A percentile compares a stretch with the other conserved stretches of the same genome.
Evolutionary conservation across 2,888 invertebrate species (phyloP).

Genomic region (Andrena minutula): DNA sequence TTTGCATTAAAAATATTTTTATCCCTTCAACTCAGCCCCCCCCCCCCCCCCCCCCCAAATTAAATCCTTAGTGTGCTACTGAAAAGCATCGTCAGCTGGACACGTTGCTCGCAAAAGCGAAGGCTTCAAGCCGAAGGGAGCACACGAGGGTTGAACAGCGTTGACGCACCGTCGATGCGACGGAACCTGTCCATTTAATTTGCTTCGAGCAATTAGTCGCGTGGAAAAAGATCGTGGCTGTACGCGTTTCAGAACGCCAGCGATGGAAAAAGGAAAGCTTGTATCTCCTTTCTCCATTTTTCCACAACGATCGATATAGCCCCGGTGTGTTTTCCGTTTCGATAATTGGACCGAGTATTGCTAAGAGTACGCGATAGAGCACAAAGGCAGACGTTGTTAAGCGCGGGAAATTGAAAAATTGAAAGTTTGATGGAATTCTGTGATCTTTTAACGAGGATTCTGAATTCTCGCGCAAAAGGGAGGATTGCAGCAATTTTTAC

Average conservation of each 20-base stretch:
- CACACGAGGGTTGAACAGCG: background rate
- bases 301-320: background rate
- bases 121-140: background rate
- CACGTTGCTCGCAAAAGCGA: background rate
- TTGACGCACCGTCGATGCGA: background rate
- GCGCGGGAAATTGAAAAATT: background rate
- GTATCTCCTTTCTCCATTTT: background rate
- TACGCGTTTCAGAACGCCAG: too few relatives aligned
- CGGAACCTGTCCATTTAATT: background rate
- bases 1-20: too few relatives aligned
- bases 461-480: background rate
- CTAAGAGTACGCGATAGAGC: background rate
- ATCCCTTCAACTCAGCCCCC: too few relatives aligned
- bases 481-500: background rate
- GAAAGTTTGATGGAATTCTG: constrained; percentile 1
- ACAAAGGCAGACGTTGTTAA: background rate
- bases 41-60: too few relatives aligned
- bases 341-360: background rate
- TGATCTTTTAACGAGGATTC: background rate
- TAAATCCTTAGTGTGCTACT: too few relatives aligned
- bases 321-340: background rate
- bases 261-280: background rate
- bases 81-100: background rate
- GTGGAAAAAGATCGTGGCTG: background rate
- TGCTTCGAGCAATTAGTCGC: background rate